Evolutionary conservation across 2,888 invertebrate species (phyloP).

Genomic region (Sinohyriopsis cumingii): DNA sequence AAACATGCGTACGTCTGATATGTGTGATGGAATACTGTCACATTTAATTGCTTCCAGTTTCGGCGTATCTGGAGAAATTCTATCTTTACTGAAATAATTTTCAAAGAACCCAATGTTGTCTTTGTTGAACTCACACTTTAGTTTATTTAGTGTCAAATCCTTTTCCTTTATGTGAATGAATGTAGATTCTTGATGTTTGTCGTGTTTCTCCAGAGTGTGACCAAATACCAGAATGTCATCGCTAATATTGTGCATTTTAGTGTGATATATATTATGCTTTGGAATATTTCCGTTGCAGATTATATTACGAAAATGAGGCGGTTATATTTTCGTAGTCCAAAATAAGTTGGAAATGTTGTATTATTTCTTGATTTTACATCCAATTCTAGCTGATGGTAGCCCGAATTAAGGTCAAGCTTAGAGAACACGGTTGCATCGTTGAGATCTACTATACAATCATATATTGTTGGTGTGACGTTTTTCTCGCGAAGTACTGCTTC

Average conservation of each 20-base stretch:
- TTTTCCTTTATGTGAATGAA: too few relatives aligned
- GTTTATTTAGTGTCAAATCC: too few relatives aligned
- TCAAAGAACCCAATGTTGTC: constrained; percentile 14
- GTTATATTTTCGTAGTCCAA: constrained; percentile 25
- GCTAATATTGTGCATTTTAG: background rate
- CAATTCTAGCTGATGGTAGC: constrained; percentile 43
- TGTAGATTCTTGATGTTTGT: constrained; percentile 1
- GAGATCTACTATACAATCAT: constrained; percentile 34
- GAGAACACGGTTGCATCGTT: constrained; percentile 35
- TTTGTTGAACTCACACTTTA: too few relatives aligned
- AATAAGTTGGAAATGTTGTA: constrained; percentile 30
- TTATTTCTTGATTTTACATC: constrained; percentile 30
- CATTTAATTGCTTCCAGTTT: constrained; percentile 4
- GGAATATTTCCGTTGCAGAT: background rate
- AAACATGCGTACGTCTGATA: too few relatives aligned
- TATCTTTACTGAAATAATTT: constrained; percentile 7
- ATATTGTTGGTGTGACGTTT: constrained; percentile 31
- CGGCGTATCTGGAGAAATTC: constrained; percentile 15
- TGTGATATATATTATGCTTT: constrained; percentile 8
- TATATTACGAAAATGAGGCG: constrained; percentile 8
- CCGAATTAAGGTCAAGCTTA: constrained; percentile 31
- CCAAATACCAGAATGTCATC: constrained; percentile 8
- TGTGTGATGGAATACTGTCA: background rate
- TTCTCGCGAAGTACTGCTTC: constrained; percentile 24
- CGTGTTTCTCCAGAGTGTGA: constrained; percentile 2